Conservation (phyloP, 92 coral and sea anemone species). For the Montipora capitata region DNA sequence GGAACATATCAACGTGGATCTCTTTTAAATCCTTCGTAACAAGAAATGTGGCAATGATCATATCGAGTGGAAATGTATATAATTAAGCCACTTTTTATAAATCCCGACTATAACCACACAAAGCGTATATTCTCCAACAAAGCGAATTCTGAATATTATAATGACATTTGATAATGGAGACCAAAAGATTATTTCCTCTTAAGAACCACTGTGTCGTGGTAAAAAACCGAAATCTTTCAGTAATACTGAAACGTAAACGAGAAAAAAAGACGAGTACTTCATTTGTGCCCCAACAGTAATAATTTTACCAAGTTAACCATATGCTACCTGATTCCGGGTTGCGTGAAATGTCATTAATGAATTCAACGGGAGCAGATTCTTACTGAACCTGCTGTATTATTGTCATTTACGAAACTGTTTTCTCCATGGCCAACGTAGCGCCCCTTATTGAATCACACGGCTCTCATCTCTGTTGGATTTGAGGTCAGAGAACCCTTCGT, state of each 20-base stretch:
- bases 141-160: conserved; percentile 27
- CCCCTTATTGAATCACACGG: no score
- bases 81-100: no score
- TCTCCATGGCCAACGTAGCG: not conserved
- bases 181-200: conserved; percentile 10
- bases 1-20: no score
- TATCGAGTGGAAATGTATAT: no score
- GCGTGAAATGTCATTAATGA: not conserved
- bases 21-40: no score
- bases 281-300: not conserved
- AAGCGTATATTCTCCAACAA: not conserved
- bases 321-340: not conserved
- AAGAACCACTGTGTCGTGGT: not conserved
- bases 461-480: no score
- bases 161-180: not conserved
- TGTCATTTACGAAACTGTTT: not conserved
- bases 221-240: not conserved
- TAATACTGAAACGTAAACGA: not conserved
- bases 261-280: not conserved
- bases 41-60: no score
- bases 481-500: no score
- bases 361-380: not conserved
- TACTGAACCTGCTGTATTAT: not conserved
- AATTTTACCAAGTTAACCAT: not conserved
- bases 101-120: not conserved